These are phyloP conservation scores for Trachelus stipa DNA, from an alignment of 2,888 invertebrate genomes.

Conservation along the genomic window DNA sequence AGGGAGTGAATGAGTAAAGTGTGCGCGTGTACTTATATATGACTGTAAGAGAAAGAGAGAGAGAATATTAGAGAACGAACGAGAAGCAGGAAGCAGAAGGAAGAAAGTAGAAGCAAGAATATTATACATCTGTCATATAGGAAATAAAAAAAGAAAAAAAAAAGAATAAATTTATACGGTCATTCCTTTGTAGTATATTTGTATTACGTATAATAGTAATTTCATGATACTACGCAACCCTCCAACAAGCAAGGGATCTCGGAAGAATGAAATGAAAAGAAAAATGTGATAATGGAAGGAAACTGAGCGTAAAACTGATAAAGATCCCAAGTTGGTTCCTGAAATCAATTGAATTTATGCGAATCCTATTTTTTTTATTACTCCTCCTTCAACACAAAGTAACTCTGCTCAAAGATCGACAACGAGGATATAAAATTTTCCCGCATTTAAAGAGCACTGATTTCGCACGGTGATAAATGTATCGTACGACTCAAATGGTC, in stretches of 20 bases:
- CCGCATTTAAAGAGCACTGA: no score
- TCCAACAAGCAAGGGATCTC: no score
- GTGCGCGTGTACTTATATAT: not conserved
- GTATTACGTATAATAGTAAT: no score
- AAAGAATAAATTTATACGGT: not conserved
- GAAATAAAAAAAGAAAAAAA: not conserved
- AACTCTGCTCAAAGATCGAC: no score
- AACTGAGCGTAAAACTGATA: not conserved
- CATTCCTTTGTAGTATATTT: no score
- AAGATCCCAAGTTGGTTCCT: not conserved
- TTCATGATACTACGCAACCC: no score
- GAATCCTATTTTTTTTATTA: not conserved
- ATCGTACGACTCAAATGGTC: no score
- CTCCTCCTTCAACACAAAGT: not conserved
- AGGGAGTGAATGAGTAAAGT: not conserved
- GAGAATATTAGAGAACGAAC: no score
- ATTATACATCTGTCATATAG: constrained; percentile 20
- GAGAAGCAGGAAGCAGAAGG: no score
- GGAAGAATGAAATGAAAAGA: no score
- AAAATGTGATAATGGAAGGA: not conserved
- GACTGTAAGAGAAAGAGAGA: not conserved
- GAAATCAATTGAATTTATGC: constrained; percentile 2
- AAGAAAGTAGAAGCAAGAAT: constrained; percentile 5
- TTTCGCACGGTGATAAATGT: no score
- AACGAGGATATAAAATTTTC: no score